Evolutionary conservation across 1,140 invertebrate species (phyloP).

Genomic region (Cydia fagiglandana): DNA sequence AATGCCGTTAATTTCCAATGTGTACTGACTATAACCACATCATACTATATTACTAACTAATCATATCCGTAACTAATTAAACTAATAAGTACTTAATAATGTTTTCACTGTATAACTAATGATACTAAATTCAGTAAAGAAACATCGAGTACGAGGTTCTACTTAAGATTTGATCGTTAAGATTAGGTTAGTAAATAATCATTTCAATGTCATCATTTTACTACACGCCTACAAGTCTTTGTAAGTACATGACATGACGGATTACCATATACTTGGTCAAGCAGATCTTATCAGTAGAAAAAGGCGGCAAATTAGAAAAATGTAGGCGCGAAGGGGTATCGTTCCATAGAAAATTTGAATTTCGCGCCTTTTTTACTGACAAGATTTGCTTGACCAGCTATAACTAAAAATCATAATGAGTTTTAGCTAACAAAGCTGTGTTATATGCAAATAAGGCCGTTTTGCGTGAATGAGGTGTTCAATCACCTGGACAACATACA

Average conservation of each 20-base stretch:
- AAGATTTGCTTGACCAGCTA: too few relatives aligned
- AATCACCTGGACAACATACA: conserved; percentile 15
- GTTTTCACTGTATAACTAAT: too few relatives aligned
- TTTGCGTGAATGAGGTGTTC: conserved; percentile 1
- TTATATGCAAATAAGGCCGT: conserved; percentile 20
- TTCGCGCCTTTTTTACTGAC: too few relatives aligned
- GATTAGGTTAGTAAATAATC: background rate
- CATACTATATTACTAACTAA: too few relatives aligned
- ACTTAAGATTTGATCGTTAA: background rate
- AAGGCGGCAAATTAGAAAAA: too few relatives aligned
- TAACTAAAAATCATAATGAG: conserved; percentile 13
- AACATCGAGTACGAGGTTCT: background rate
- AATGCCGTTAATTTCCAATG: too few relatives aligned
- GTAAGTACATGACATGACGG: conserved; percentile 8
- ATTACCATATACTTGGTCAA: background rate
- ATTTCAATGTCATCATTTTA: conserved; percentile 2
- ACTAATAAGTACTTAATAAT: too few relatives aligned
- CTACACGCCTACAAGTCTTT: background rate
- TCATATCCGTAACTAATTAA: too few relatives aligned
- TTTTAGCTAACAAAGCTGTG: background rate
- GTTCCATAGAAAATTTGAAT: too few relatives aligned
- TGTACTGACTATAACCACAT: too few relatives aligned
- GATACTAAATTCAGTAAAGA: background rate
- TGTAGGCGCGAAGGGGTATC: too few relatives aligned
- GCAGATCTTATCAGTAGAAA: too few relatives aligned